These are phyloP conservation scores for Mionectes macconnelli DNA, from an alignment of 2,113 vertebrate species.

Conservation along the genomic window DNA sequence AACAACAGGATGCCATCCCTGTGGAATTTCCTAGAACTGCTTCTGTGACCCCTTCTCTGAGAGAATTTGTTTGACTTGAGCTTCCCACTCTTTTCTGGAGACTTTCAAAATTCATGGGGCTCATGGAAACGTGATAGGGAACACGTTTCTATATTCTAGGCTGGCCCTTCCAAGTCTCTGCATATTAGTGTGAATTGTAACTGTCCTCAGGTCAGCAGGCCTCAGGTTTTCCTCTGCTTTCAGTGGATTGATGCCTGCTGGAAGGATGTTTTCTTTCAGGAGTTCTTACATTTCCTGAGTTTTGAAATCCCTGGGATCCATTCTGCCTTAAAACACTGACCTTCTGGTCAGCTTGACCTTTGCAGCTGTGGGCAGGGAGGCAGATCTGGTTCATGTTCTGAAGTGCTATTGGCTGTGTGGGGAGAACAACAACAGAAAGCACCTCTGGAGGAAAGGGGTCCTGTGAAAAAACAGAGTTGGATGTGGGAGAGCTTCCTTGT, in stretches of 20 bases:
- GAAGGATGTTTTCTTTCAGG: background rate
- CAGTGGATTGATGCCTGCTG: background rate
- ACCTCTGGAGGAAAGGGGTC: background rate
- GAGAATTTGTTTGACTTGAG: background rate
- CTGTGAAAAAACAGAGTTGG: background rate
- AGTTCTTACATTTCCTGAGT: background rate
- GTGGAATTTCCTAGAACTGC: background rate
- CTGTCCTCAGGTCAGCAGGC: background rate
- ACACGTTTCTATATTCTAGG: too few relatives aligned
- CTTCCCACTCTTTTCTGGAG: background rate
- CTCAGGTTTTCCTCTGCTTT: accelerated
- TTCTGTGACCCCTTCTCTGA: background rate
- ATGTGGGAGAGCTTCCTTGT: background rate
- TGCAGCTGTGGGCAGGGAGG: background rate
- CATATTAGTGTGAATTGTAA: accelerated
- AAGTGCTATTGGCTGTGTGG: background rate
- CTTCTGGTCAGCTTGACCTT: background rate
- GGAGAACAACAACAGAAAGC: background rate
- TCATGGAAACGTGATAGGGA: background rate
- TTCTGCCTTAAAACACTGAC: background rate
- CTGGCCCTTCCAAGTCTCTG: background rate
- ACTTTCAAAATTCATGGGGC: accelerated
- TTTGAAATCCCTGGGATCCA: background rate
- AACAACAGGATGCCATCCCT: accelerated
- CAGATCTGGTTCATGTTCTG: background rate